Evolutionary conservation across 2,888 invertebrate genomes (phyloP), one percentile per base, ranked within the genome.

Genomic region (Ceratothoa steindachneri): DNA sequence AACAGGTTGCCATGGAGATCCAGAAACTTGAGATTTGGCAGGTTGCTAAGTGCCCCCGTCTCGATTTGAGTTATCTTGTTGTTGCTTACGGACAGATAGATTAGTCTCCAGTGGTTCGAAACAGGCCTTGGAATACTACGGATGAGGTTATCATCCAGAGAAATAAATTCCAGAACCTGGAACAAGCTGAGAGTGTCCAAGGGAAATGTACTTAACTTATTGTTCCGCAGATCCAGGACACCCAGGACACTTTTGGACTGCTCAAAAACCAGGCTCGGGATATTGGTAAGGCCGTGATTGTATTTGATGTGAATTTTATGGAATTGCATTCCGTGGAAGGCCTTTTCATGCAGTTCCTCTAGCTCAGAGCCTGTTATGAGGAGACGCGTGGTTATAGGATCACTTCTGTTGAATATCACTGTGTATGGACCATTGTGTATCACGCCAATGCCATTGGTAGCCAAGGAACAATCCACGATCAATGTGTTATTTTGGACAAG

Each of bases 351-450:
- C 9, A 75, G 60, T 24, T 53, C 60, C 7, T 67, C 52, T 30
- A 75, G 60, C 30, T 75, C 75, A 4, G 75, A 75, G 27, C 74
- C 69, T 68, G 68, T 71, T 31, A 74, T 30, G 7, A 74, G 71
- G 24, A 74, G 68, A 3, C 71, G 74, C 5, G 64, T 41, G 7
- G 67, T 53, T 41, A 9, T 41, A n/a, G n/a, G n/a, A 41, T 41
- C 15, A 41, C 41, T 41, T 41, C 41, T 15, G 41, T 5, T 41
- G 41, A 41, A 41, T 5, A 9, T 41, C 9, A 7, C 5, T 5
- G 5, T 5, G 19, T 12, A 12, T 12, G 5, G 55, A 5, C 5
- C 7, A 7, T 7, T 12, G 7, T 55, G 55, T 5, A 22, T 22
- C 12, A 7, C 7, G 24, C 19, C 19, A 22, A 5, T 22, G 7